These are phyloP conservation scores for Cinclus cinclus DNA, from an alignment of 2,113 vertebrate genomes.

Conservation along the genomic window DNA sequence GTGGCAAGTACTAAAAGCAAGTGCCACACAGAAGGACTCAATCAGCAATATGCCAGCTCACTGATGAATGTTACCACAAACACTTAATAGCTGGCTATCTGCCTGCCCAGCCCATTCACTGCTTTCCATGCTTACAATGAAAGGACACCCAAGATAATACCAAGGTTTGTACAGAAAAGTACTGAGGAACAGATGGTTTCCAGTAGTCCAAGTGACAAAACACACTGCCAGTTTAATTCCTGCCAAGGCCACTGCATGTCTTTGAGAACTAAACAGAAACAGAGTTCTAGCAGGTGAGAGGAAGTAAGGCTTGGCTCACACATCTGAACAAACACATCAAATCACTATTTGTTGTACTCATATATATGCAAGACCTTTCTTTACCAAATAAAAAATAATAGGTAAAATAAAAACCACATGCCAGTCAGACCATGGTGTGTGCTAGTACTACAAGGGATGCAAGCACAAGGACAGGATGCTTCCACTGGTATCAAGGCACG, in stretches of 20 bases:
- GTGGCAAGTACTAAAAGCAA: neutral
- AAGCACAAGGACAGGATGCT: neutral
- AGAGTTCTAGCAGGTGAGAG: neutral
- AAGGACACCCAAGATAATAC: neutral
- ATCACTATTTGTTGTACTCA: neutral
- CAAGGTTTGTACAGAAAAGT: neutral
- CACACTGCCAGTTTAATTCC: neutral
- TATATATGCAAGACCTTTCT: neutral
- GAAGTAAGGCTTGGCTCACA: neutral
- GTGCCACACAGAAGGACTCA: neutral
- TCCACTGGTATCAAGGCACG: rapidly evolving
- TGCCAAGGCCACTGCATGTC: rapidly evolving
- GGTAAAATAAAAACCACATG: neutral
- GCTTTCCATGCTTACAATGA: neutral
- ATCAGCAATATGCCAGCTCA: neutral
- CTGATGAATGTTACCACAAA: constrained; percentile 5
- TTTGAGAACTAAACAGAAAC: neutral
- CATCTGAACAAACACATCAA: neutral
- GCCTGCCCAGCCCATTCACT: neutral
- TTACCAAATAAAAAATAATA: neutral
- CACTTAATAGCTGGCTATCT: neutral
- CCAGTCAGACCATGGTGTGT: neutral
- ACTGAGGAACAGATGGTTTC: neutral
- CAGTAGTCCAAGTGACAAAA: neutral
- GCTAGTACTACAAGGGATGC: neutral